Conservation (phyloP, 2,797 vertebrate genomes). For the Epinephelus coioides region DNA sequence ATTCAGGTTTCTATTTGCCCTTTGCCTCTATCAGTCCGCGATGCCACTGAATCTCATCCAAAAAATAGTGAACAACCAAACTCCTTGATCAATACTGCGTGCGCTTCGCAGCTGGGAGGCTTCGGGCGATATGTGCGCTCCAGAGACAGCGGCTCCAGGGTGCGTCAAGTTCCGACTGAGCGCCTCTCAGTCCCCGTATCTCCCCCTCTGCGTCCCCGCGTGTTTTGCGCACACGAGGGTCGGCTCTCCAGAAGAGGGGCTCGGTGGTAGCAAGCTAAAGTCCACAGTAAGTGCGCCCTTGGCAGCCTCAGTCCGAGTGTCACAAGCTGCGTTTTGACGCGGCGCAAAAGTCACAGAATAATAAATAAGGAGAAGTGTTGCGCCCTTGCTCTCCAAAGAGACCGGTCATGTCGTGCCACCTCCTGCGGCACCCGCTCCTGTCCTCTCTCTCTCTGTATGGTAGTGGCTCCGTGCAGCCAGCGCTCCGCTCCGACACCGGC, state of each 20-base stretch:
- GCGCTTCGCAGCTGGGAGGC: constrained; percentile 36
- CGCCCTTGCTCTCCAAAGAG: background rate
- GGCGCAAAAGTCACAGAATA: constrained; percentile 7
- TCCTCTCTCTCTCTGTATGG: constrained; percentile 6
- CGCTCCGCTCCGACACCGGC: constrained; percentile 49
- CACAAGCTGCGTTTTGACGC: background rate
- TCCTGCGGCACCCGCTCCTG: constrained; percentile 48
- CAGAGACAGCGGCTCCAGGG: constrained; percentile 54
- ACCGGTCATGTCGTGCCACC: constrained; percentile 29
- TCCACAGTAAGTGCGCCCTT: constrained; percentile 7
- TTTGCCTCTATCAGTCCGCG: constrained; percentile 14
- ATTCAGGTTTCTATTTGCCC: background rate
- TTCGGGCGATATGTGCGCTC: constrained; percentile 35
- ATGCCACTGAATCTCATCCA: constrained; percentile 37
- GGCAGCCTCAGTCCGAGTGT: background rate
- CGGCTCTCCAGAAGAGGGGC: constrained; percentile 5
- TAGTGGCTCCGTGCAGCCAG: constrained; percentile 46
- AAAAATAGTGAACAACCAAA: constrained; percentile 40
- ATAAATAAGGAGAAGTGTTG: background rate
- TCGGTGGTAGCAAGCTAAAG: constrained; percentile 9
- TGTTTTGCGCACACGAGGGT: constrained; percentile 62
- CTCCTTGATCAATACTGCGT: constrained; percentile 51
- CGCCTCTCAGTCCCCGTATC: constrained; percentile 25
- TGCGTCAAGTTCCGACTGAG: constrained; percentile 47
- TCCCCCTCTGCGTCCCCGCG: constrained; percentile 34